Conservation (phyloP, 1,140 invertebrate species). For the Eupeodes corollae region DNA sequence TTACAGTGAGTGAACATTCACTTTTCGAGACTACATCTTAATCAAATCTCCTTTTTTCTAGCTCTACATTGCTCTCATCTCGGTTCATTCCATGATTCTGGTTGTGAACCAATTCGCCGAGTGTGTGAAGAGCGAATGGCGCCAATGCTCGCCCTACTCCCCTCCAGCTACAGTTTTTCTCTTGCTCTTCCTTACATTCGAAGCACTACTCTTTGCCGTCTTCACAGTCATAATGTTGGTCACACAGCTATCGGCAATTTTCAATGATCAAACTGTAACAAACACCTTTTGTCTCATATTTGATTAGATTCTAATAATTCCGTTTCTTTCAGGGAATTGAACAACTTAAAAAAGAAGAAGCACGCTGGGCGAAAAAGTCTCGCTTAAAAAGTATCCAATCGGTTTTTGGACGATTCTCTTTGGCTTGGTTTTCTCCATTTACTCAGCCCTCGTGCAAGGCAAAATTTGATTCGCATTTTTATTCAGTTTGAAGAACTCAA, state of each 20-base stretch:
- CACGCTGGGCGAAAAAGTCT: conserved; percentile 80
- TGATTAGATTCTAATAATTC: conserved; percentile 1
- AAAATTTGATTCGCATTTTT: conserved; percentile 63
- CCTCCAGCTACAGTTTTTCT: conserved; percentile 93
- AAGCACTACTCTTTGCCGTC: conserved; percentile 93
- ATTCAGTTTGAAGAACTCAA: conserved; percentile 63
- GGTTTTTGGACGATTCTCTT: conserved; percentile 87
- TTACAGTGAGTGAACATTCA: conserved; percentile 69
- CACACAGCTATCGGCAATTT: conserved; percentile 95
- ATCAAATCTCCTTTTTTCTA: conserved; percentile 43
- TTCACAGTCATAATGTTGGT: conserved; percentile 98
- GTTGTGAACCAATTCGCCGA: conserved; percentile 87
- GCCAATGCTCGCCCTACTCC: conserved; percentile 82
- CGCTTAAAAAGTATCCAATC: conserved; percentile 88
- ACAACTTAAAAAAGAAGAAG: conserved; percentile 87
- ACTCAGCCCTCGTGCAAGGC: conserved; percentile 64
- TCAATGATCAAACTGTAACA: conserved; percentile 95
- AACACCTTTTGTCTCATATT: conserved; percentile 6
- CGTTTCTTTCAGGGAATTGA: conserved; percentile 69
- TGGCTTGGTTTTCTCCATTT: conserved; percentile 92
- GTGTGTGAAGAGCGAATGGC: conserved; percentile 91
- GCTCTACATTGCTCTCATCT: conserved; percentile 97
- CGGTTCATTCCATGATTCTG: conserved; percentile 84
- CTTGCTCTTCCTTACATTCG: conserved; percentile 90
- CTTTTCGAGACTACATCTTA: not conserved